Percentiles rank a stretch among this genome's conserved stretches.
Conservation (phyloP, 2,113 vertebrate species). For the Coptodon rendalli region DNA sequence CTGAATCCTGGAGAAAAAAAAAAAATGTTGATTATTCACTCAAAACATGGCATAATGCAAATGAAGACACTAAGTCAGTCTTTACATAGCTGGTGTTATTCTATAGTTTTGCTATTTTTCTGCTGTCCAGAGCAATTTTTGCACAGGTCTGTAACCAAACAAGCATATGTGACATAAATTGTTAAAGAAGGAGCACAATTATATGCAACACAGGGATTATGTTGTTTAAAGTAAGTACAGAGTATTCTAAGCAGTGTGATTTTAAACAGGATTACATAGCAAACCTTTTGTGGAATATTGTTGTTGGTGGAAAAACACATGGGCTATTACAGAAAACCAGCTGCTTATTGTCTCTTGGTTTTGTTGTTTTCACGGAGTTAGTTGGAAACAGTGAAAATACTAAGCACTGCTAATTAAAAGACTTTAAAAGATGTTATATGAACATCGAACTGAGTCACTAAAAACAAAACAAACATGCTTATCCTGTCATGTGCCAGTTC, state of each 20-base stretch:
- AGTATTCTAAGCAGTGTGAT: not conserved
- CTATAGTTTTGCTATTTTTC: not conserved
- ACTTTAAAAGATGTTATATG: not conserved
- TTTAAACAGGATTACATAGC: not conserved
- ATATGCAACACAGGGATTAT: not conserved
- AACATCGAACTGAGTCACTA: not conserved
- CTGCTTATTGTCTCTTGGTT: not conserved
- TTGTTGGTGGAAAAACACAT: not conserved
- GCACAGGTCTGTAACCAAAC: not conserved
- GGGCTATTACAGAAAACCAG: not conserved
- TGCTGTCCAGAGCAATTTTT: not conserved
- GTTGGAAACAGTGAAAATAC: not conserved
- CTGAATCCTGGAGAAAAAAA: conserved; percentile 80
- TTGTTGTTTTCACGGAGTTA: not conserved
- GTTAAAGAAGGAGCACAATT: not conserved
- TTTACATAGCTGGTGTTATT: not conserved
- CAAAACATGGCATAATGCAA: not conserved
- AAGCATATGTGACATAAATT: not conserved
- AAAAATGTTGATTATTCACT: not conserved
- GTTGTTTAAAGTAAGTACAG: not conserved
- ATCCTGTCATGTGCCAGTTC: not conserved
- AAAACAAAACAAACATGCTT: not conserved
- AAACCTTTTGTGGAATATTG: not conserved
- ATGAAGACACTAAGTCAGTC: not conserved
- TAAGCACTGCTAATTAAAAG: not conserved